A percentile compares a stretch with the other conserved stretches of the same genome.
Conservation (phyloP, 2,797 vertebrate genomes). For the Sebastes goodei region DNA sequence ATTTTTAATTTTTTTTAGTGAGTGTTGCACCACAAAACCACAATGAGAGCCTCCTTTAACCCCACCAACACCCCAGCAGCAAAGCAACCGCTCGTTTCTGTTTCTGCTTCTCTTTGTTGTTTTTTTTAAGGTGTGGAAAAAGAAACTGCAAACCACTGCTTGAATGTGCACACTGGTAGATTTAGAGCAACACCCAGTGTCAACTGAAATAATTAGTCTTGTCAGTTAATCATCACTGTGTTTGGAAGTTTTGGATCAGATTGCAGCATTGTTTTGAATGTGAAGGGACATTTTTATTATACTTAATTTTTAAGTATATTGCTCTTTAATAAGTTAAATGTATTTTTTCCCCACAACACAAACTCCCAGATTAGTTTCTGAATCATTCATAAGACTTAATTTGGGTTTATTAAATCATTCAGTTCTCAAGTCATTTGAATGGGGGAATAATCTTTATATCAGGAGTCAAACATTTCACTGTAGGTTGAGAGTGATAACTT, state of each 20-base stretch:
- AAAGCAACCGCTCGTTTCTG: constrained; percentile 25
- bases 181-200: constrained; percentile 6
- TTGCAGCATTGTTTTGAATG: background rate
- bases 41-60: constrained; percentile 29
- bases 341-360: background rate
- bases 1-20: background rate
- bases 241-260: background rate
- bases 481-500: background rate
- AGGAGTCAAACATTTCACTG: background rate
- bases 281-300: background rate
- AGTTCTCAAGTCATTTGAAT: background rate
- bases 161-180: background rate
- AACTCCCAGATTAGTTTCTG: background rate
- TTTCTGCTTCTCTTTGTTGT: background rate
- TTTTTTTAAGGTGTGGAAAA: background rate
- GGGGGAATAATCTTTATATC: background rate
- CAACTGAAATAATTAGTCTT: background rate
- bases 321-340: background rate
- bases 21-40: constrained; percentile 14
- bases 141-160: constrained; percentile 7
- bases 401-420: background rate
- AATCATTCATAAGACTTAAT: background rate
- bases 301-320: background rate
- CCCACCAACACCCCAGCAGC: background rate
- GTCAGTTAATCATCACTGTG: background rate